Conservation (phyloP, 2,888 invertebrate species). For the Drosophila niveifrons region DNA sequence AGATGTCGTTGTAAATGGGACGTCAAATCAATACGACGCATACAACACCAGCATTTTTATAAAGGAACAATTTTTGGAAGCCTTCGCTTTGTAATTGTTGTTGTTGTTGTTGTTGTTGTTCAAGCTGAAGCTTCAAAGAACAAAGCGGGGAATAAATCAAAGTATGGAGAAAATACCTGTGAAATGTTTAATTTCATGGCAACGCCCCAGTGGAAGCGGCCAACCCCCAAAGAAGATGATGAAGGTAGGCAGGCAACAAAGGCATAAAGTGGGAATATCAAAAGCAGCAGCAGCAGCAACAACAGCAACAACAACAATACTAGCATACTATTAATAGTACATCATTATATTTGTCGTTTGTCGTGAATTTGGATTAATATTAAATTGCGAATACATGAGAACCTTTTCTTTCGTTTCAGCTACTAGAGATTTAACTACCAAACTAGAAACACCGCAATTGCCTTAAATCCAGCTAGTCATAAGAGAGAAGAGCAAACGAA, state of each 20-base stretch:
- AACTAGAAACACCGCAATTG: slow-evolving; percentile 68
- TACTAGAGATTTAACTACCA: slow-evolving; percentile 39
- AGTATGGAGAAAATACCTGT: slow-evolving; percentile 78
- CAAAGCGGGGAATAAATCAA: slow-evolving; percentile 74
- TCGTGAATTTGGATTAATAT: neutral
- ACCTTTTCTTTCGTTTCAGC: slow-evolving; percentile 48
- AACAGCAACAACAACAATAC: neutral
- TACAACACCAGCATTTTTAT: slow-evolving; percentile 36
- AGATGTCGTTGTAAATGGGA: slow-evolving; percentile 46
- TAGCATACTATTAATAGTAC: neutral
- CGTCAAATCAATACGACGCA: slow-evolving; percentile 67
- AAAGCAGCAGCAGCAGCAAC: slow-evolving; percentile 9
- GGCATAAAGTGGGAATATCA: slow-evolving; percentile 40
- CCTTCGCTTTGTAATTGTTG: slow-evolving; percentile 19
- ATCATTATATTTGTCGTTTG: neutral
- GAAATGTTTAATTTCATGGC: slow-evolving; percentile 84
- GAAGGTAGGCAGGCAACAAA: slow-evolving; percentile 40
- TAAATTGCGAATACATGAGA: slow-evolving; percentile 1
- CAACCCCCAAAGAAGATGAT: slow-evolving; percentile 38
- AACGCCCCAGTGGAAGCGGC: slow-evolving; percentile 81
- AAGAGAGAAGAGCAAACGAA: neutral
- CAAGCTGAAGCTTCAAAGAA: slow-evolving; percentile 49
- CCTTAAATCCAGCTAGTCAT: slow-evolving; percentile 53
- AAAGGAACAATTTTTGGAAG: slow-evolving; percentile 4
- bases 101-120: slow-evolving; percentile 8